Base-by-base conservation (phyloP, 2,888 invertebrate species). In the Amiota communis region DNA sequence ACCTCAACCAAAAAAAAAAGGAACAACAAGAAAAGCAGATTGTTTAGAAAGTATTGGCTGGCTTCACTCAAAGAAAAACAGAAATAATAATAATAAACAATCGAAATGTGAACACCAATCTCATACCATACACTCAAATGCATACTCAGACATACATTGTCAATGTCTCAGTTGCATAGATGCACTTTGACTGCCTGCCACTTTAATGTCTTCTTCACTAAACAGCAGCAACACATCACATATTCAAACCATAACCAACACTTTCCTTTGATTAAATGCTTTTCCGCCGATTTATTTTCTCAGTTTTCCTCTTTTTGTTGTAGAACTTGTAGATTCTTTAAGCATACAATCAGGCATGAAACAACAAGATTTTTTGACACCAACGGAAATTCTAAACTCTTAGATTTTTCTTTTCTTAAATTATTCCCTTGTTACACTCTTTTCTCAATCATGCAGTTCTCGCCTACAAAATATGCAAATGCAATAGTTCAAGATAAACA, bases 41-140 rank as follows among this genome's bases (percentile, higher is more conserved):
- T 64, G 64, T 64, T 64, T 64, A 65, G 59, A 48, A 65, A 65
- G 65, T 17, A 65, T 49, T 17, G 65, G 20, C n/a, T 15, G 65
- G 36, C 36, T 36, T 36, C 15, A 48, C 17, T 65, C 48, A 15
- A 48, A 15, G 6, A 15, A 48, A 63, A 46, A 9, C 36, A 63
- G 13, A 63, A 15, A 23, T 23, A 53, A 13, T 15, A 63, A 63
- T 10, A 36, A 65, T 65, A 65, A 48, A 65, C 65, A 65, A 65
- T 48, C n/a, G 65, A 23, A 36, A 36, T 36, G 8, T 36, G 36
- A 36, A 6, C 36, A 36, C 1, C 36, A 36, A 36, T 36, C 6
- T 36, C 36, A 4, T 36, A n/a, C n/a, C 36, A 36, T 36, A 2
- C 36, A 36, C 36, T 36, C 36, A 36, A 36, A 36, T 36, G 36